Evolutionary conservation across 1,140 invertebrate genomes (phyloP).

Genomic region (Paraescarpia echinospica): DNA sequence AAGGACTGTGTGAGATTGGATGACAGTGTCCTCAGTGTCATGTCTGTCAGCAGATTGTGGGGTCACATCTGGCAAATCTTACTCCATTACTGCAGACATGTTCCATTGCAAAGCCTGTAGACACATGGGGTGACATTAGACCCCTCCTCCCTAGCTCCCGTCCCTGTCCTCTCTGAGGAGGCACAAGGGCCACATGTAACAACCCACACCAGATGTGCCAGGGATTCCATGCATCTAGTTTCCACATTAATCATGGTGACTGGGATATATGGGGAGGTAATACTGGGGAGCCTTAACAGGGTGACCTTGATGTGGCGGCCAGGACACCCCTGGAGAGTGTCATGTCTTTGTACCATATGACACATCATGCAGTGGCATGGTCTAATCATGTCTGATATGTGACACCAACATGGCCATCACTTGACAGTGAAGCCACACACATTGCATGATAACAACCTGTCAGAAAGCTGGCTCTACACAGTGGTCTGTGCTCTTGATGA

Average conservation of each 20-base stretch:
- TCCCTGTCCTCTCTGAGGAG: not conserved
- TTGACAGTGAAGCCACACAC: conserved; percentile 5
- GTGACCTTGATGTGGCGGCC: not conserved
- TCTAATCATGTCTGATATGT: not conserved
- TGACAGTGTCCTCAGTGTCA: not conserved
- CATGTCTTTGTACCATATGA: not conserved
- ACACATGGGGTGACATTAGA: no score
- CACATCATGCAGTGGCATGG: not conserved
- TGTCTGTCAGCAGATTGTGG: not conserved
- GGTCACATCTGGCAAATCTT: not conserved
- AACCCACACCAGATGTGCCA: not conserved
- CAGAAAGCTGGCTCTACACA: not conserved
- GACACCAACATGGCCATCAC: not conserved
- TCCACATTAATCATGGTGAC: not conserved
- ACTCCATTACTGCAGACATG: not conserved
- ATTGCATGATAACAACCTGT: not conserved
- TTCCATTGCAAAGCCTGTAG: no score
- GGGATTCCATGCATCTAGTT: not conserved
- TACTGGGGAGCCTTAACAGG: not conserved
- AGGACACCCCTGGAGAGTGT: not conserved
- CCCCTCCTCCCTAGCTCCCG: no score
- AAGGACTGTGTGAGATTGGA: not conserved
- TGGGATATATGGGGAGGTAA: not conserved
- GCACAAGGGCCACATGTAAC: not conserved
- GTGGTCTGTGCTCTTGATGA: not conserved